Evolutionary conservation across 2,888 invertebrate genomes (phyloP).

Genomic region (Pyrrhia umbra): DNA sequence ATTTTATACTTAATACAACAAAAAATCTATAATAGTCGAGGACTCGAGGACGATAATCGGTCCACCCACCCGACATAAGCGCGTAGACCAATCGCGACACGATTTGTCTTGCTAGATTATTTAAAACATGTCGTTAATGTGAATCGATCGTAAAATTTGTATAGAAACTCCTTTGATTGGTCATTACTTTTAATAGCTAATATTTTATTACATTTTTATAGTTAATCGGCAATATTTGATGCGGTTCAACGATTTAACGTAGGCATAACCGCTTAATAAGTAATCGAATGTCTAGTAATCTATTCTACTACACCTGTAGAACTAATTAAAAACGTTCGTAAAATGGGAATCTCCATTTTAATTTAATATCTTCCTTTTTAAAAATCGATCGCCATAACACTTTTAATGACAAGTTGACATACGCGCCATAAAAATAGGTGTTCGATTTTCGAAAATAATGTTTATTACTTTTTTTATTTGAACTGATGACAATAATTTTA

Average conservation of each 20-base stretch:
- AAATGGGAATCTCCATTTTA: conserved; percentile 17
- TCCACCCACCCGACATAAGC: conserved; percentile 60
- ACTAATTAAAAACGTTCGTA: conserved; percentile 43
- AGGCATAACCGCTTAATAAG: conserved; percentile 68
- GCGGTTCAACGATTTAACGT: conserved; percentile 54
- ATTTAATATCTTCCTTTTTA: conserved; percentile 52
- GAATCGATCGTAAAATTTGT: conserved; percentile 79
- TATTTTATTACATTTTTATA: conserved; percentile 72
- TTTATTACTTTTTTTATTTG: conserved; percentile 36
- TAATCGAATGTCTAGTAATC: conserved; percentile 56
- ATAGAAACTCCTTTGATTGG: conserved; percentile 81
- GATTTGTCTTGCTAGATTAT: conserved; percentile 87
- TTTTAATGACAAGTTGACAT: conserved; percentile 37
- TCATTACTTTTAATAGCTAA: conserved; percentile 75
- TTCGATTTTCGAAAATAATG: conserved; percentile 42
- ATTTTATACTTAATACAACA: conserved; percentile 33
- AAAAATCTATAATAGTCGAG: conserved; percentile 46
- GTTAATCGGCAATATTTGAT: conserved; percentile 61
- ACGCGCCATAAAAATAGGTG: conserved; percentile 37
- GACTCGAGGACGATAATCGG: conserved; percentile 46
- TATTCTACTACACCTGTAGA: conserved; percentile 52
- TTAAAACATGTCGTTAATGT: conserved; percentile 79
- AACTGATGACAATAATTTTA: conserved; percentile 51
- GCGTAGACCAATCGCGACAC: conserved; percentile 76
- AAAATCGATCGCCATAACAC: conserved; percentile 56